A percentile compares a stretch with the other conserved stretches of the same genome.
These are phyloP conservation scores for Oxygymnocypris stewartii DNA, from an alignment of 2,113 vertebrate species.

Conservation along the genomic window DNA sequence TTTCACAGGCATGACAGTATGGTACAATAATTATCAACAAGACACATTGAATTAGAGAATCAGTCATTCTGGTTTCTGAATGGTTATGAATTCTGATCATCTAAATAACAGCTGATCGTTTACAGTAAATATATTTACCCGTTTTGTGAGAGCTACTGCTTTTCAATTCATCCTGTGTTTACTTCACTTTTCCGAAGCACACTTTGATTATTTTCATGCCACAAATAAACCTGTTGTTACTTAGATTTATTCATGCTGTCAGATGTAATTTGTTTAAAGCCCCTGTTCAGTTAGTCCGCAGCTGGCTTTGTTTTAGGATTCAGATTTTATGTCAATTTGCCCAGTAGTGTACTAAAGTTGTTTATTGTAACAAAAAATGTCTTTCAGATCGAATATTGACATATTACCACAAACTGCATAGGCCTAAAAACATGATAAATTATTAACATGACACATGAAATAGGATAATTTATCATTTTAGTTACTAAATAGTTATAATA, in stretches of 20 bases:
- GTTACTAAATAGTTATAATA: background rate
- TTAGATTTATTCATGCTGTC: background rate
- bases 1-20: background rate
- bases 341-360: background rate
- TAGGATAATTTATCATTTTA: background rate
- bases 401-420: background rate
- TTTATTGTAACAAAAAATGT: background rate
- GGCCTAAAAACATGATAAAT: background rate
- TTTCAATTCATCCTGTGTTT: background rate
- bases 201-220: background rate
- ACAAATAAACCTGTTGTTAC: background rate
- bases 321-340: background rate
- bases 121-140: no score
- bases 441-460: background rate
- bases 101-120: background rate
- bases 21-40: background rate
- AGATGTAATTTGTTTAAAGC: background rate
- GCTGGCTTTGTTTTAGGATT: background rate
- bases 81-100: background rate
- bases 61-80: background rate
- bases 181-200: background rate
- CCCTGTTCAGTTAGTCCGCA: background rate
- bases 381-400: background rate
- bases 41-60: background rate
- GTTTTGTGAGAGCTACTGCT: background rate